Evolutionary conservation across 2,797 vertebrate genomes (phyloP).

Genomic region (Amazona ochrocephala): DNA sequence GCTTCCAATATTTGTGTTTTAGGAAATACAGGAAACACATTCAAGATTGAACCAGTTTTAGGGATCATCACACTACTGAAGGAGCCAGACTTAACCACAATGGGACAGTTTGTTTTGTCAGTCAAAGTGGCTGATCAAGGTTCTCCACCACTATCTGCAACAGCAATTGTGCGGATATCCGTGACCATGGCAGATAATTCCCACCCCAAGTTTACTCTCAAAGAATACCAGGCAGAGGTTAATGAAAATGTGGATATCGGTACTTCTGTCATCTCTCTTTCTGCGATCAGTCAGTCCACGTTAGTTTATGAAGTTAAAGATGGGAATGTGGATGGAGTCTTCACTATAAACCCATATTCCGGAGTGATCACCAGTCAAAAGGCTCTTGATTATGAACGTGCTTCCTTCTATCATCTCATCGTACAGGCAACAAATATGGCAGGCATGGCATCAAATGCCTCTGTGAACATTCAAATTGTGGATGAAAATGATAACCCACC

Average conservation of each 20-base stretch:
- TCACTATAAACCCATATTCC: conserved; percentile 94
- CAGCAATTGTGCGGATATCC: conserved; percentile 88
- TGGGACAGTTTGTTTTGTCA: conserved; percentile 92
- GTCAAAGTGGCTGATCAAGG: conserved; percentile 91
- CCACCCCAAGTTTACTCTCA: conserved; percentile 90
- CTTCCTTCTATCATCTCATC: conserved; percentile 83
- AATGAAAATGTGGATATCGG: conserved; percentile 88
- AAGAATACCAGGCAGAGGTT: conserved; percentile 92
- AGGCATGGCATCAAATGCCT: conserved; percentile 91
- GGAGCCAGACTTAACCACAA: conserved; percentile 89
- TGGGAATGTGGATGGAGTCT: conserved; percentile 85
- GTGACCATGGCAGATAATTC: conserved; percentile 94
- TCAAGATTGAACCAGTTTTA: conserved; percentile 92
- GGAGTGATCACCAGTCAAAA: conserved; percentile 92
- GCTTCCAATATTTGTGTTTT: conserved; percentile 59
- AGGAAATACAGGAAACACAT: conserved; percentile 93
- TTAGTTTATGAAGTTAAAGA: conserved; percentile 91
- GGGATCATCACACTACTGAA: conserved; percentile 91
- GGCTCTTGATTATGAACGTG: conserved; percentile 87
- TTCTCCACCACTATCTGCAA: conserved; percentile 88
- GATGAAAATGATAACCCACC: conserved; percentile 96
- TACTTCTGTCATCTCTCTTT: conserved; percentile 88
- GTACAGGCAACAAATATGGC: conserved; percentile 96
- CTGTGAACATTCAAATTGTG: conserved; percentile 86
- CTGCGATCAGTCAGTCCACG: conserved; percentile 91